Base-by-base conservation (phyloP, 2,797 vertebrate genomes). In the Trachurus trachurus region DNA sequence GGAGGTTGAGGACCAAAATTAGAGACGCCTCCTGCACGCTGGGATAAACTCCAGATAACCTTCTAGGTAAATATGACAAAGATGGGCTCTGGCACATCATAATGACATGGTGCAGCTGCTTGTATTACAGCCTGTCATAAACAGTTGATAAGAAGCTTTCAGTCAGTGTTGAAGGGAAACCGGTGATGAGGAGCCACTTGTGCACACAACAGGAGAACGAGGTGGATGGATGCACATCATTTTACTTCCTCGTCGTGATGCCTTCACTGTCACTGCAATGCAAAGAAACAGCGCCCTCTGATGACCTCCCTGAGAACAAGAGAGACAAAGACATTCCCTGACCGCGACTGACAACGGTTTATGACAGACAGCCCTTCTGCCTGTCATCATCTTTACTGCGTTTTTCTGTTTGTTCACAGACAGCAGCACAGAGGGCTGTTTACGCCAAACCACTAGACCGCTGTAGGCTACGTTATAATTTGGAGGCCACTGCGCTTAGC, bases 271-370 rank as follows among this genome's bases (percentile, higher is more conserved):
- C 6, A n/a, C 42, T 34, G 40, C 37, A 58, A 67, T 47, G 39
- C 6, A 22, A 3, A 16, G 42, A 86, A 93, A 93, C 87, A 71
- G 89, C 91, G 66, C 88, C 94, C 84, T 80, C 93, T 85, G n/a
- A 63, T 79, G 94, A 79, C 34, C 31, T 9, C 21, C 62, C n/a
- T 6, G 50, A 65, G 77, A 88, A 89, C 52, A 65, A 57, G 9
- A 54, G 34, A 64, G 67, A 92, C 83, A 89, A 88, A 80, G 68
- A 76, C 47, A 81, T 74, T 57, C 74, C 66, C 69, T 67, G 63
- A 65, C 45, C 60, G 59, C 60, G 57, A 75, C 76, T 72, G 45
- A 67, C 53, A 26, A 26, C 29, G 71, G 26, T 78, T 87, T 73
- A 80, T 81, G 72, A 64, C 74, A 79, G 76, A 34, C 31, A 34